These are phyloP conservation scores for Lasioglossum marginatum DNA, from an alignment of 2,888 invertebrate genomes.

Conservation along the genomic window DNA sequence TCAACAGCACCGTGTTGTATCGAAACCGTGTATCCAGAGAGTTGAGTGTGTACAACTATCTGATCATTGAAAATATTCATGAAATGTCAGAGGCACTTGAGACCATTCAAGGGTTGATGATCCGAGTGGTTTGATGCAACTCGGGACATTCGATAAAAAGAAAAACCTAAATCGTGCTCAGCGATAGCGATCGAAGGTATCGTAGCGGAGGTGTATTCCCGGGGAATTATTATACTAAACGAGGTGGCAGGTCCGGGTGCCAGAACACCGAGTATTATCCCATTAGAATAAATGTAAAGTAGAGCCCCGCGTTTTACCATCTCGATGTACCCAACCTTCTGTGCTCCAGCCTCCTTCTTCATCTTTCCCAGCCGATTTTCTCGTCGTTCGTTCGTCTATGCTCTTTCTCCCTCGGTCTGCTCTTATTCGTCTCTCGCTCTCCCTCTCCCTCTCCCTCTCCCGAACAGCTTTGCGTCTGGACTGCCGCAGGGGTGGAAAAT, in stretches of 20 bases:
- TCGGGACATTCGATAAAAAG: constrained; percentile 1
- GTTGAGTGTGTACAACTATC: neutral
- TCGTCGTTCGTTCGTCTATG: constrained; percentile 19
- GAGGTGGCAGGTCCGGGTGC: constrained; percentile 60
- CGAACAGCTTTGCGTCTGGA: constrained; percentile 46
- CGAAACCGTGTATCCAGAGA: neutral
- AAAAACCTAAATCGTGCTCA: constrained; percentile 45
- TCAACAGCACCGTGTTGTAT: too few species aligned
- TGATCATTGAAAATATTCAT: neutral
- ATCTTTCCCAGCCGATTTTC: constrained; percentile 20
- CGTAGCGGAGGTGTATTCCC: constrained; percentile 35
- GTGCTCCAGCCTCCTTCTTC: neutral
- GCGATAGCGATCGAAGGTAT: constrained; percentile 53
- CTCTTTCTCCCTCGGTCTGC: neutral
- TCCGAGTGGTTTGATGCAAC: neutral
- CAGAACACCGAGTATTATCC: constrained; percentile 73
- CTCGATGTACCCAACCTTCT: constrained; percentile 24
- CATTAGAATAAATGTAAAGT: constrained; percentile 80
- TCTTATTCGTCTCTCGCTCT: constrained; percentile 7
- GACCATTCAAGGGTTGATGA: neutral
- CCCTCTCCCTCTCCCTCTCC: neutral
- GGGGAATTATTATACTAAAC: constrained; percentile 64
- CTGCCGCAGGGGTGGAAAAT: constrained; percentile 72
- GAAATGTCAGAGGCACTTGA: neutral
- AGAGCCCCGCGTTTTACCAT: constrained; percentile 47